A percentile compares a stretch with the other conserved stretches of the same genome.
These are phyloP conservation scores for Rafetus swinhoei DNA, from an alignment of 2,113 vertebrate genomes.

Conservation along the genomic window DNA sequence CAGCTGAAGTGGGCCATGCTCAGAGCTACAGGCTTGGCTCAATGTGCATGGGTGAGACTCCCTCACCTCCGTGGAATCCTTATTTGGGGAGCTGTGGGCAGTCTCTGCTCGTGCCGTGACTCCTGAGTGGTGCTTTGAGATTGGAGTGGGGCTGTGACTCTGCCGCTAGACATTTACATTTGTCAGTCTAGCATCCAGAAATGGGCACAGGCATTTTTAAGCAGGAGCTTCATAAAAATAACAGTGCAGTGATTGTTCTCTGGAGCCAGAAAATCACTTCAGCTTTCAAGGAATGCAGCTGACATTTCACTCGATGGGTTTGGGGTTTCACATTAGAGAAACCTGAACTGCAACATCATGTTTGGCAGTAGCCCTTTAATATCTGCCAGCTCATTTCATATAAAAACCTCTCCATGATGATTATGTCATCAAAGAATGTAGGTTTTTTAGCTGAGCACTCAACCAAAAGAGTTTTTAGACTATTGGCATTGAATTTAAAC, in stretches of 20 bases:
- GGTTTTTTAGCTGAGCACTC: slow-evolving; percentile 11
- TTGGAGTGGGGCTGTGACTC: not conserved
- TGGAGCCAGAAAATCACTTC: slow-evolving; percentile 38
- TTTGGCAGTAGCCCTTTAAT: slow-evolving; percentile 36
- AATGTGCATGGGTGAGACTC: too few relatives aligned
- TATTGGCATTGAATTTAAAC: not conserved
- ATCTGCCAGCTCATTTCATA: slow-evolving; percentile 37
- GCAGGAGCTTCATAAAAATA: slow-evolving; percentile 33
- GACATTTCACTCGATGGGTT: slow-evolving; percentile 48
- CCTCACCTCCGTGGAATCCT: too few relatives aligned
- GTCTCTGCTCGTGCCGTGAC: not conserved
- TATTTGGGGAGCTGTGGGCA: not conserved
- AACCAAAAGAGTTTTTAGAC: slow-evolving; percentile 26
- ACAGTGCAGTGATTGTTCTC: slow-evolving; percentile 58
- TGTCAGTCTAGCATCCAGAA: slow-evolving; percentile 36
- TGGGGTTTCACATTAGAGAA: slow-evolving; percentile 53
- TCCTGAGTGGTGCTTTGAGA: not conserved
- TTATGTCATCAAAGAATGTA: slow-evolving; percentile 39
- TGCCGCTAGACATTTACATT: slow-evolving; percentile 15
- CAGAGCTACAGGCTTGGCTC: too few relatives aligned
- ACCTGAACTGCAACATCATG: slow-evolving; percentile 61
- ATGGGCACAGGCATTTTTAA: slow-evolving; percentile 35
- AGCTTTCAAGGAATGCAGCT: slow-evolving; percentile 64
- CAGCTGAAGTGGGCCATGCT: too few relatives aligned
- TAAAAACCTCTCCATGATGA: slow-evolving; percentile 25